phyloP scores from a whole-genome alignment of 2,113 vertebrate genomes.

The Urocynchramus pylzowi region DNA sequence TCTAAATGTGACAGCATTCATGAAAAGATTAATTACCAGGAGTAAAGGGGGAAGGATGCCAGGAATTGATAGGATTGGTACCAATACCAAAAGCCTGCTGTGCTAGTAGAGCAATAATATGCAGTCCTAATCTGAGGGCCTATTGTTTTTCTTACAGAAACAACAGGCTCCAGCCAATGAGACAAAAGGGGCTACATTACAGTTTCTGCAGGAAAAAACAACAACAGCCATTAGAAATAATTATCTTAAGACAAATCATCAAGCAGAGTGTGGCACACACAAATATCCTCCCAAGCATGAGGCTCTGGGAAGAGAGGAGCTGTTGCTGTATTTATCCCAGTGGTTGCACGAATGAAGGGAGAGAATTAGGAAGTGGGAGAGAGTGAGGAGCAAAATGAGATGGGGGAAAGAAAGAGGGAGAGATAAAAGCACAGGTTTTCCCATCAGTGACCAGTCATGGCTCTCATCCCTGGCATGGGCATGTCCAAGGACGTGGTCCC shows the following conservation, averaged over 20 bases:
- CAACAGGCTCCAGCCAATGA: conserved; percentile 73
- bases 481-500: fast-evolving
- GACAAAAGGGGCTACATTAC: conserved; percentile 71
- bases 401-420: not conserved
- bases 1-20: conserved; percentile 78
- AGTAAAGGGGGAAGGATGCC: conserved; percentile 77
- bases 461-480: not conserved
- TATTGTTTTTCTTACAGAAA: conserved; percentile 78
- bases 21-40: conserved; percentile 84
- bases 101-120: conserved; percentile 75
- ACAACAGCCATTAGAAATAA: conserved; percentile 71
- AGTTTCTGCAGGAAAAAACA: conserved; percentile 70
- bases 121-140: conserved; percentile 74
- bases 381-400: not conserved
- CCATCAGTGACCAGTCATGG: fast-evolving
- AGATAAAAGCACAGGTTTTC: not conserved
- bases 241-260: conserved; percentile 57
- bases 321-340: conserved; percentile 35
- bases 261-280: conserved; percentile 24
- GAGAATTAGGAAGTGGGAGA: not conserved
- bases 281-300: conserved; percentile 51
- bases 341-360: not conserved
- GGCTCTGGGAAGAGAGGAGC: conserved; percentile 6
- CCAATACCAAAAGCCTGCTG: conserved; percentile 76
- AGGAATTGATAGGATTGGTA: conserved; percentile 81